phyloP scores from a whole-genome alignment of 2,888 invertebrate species.

The Torymus texanus region DNA sequence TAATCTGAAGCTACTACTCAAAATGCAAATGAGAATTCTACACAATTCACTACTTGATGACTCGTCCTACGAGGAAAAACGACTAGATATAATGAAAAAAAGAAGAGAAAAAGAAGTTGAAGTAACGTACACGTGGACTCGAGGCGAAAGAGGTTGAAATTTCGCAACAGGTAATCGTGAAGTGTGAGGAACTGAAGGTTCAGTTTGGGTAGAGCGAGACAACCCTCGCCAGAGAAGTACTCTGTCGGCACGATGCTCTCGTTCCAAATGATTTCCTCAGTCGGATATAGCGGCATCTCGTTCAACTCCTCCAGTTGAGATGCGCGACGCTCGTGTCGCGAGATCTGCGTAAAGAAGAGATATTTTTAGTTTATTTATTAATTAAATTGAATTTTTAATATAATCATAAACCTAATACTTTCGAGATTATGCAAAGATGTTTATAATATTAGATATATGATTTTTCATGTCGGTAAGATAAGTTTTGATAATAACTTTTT shows the following conservation, averaged over 20 bases:
- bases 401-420: too few species aligned
- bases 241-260: constrained; percentile 99
- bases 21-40: too few species aligned
- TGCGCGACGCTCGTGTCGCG: constrained; percentile 89
- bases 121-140: constrained; percentile 94
- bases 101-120: not conserved
- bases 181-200: constrained; percentile 98
- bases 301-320: constrained; percentile 97
- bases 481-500: too few species aligned
- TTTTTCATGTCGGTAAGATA: too few species aligned
- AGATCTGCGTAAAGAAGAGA: constrained; percentile 77
- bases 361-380: not conserved
- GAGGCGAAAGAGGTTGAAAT: constrained; percentile 97
- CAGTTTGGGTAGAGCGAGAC: constrained; percentile 96
- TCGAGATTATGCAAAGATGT: too few species aligned
- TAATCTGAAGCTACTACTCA: too few species aligned
- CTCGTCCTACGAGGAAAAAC: too few species aligned
- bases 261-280: constrained; percentile 98
- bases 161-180: constrained; percentile 97
- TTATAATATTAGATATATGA: too few species aligned
- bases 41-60: too few species aligned
- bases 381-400: too few species aligned
- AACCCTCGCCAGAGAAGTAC: constrained; percentile 96
- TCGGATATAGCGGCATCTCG: constrained; percentile 98
- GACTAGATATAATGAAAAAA: too few species aligned